Evolutionary conservation across 92 coral and sea anemone species (phyloP).

Genomic region (Plumapathes pennacea): DNA sequence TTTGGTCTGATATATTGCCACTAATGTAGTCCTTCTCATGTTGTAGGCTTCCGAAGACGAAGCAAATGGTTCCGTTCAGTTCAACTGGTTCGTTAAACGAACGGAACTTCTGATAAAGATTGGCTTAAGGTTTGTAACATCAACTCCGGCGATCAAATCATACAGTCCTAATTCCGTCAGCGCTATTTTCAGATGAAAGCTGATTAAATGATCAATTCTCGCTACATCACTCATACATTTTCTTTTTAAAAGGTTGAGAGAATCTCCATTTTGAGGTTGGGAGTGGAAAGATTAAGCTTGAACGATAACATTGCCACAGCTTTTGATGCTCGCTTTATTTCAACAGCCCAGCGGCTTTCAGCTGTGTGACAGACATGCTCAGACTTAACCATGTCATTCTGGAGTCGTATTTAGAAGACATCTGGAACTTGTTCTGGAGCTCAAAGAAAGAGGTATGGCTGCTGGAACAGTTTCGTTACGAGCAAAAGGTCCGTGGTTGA

Average conservation of each 20-base stretch:
- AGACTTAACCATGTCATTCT: conserved; percentile 65
- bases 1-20: background rate
- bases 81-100: conserved; percentile 36
- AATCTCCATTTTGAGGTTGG: too few relatives aligned
- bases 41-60: conserved; percentile 67
- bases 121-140: too few relatives aligned
- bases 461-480: too few relatives aligned
- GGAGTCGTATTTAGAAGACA: conserved; percentile 62
- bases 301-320: background rate
- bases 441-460: background rate
- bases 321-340: background rate
- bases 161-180: too few relatives aligned
- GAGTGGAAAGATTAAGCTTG: too few relatives aligned
- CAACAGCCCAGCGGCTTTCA: conserved; percentile 15
- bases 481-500: too few relatives aligned
- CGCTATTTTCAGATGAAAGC: too few relatives aligned
- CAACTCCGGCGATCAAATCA: too few relatives aligned
- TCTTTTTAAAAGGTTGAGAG: too few relatives aligned
- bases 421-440: conserved; percentile 58
- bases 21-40: background rate
- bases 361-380: conserved; percentile 54
- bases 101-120: conserved; percentile 22
- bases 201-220: too few relatives aligned
- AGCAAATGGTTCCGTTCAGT: conserved; percentile 46
- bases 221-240: too few relatives aligned